Evolutionary conservation across 2,888 invertebrate species (phyloP).

Genomic region (Ernsta delagoae): DNA sequence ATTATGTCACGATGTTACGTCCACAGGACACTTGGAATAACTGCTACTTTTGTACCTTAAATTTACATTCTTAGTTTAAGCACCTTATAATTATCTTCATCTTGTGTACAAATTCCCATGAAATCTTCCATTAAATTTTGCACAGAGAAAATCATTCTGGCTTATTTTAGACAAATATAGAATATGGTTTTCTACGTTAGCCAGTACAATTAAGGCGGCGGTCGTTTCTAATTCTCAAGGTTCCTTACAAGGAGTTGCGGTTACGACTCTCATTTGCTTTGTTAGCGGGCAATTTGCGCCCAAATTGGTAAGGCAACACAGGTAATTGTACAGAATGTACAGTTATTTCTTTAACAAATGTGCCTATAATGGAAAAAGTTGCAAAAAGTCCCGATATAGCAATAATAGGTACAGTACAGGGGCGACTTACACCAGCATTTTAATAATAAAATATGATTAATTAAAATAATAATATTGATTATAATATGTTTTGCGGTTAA

Average conservation of each 20-base stretch:
- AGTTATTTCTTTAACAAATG: constrained; percentile 21
- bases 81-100: too few species aligned
- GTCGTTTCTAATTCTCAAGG: constrained; percentile 53
- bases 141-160: neutral
- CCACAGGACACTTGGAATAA: too few species aligned
- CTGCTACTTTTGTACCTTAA: too few species aligned
- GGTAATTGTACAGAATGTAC: constrained; percentile 48
- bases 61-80: too few species aligned
- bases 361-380: neutral
- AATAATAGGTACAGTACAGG: too few species aligned
- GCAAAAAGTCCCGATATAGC: neutral
- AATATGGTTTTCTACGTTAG: constrained; percentile 13
- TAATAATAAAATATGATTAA: too few species aligned
- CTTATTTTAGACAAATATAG: neutral
- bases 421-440: too few species aligned
- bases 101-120: too few species aligned
- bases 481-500: too few species aligned
- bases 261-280: constrained; percentile 64
- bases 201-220: constrained; percentile 15
- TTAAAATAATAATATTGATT: too few species aligned
- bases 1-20: too few species aligned
- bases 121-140: too few species aligned
- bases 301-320: constrained; percentile 54
- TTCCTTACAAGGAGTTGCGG: constrained; percentile 63
- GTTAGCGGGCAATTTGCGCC: constrained; percentile 59